Percentiles rank a stretch among this genome's conserved stretches.
Evolutionary conservation across 2,888 invertebrate genomes (phyloP).

Genomic region (Catocala sponsa): DNA sequence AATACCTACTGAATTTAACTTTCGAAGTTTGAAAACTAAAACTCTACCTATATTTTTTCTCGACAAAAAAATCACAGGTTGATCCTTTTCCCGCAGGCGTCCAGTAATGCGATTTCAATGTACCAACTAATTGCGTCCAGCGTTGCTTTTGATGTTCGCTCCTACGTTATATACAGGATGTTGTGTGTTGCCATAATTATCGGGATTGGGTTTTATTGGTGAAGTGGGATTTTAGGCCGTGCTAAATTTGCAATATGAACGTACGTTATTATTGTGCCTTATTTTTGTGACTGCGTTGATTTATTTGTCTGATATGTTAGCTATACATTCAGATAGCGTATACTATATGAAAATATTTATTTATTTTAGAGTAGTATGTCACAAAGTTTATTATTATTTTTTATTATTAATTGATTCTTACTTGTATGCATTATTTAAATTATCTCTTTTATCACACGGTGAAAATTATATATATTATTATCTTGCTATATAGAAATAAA

Average conservation of each 20-base stretch:
- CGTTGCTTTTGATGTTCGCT: constrained; percentile 57
- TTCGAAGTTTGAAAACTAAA: constrained; percentile 28
- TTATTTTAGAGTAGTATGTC: too few relatives aligned
- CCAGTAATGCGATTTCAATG: constrained; percentile 78
- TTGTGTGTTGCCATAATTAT: constrained; percentile 20
- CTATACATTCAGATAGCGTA: too few relatives aligned
- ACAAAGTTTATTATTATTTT: too few relatives aligned
- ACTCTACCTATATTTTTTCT: constrained; percentile 42
- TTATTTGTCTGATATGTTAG: too few relatives aligned
- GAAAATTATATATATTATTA: too few relatives aligned
- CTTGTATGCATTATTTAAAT: too few relatives aligned
- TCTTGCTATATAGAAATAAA: too few relatives aligned
- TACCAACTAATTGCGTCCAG: constrained; percentile 74
- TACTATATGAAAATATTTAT: too few relatives aligned
- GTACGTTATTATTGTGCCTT: not conserved
- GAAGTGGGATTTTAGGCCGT: not conserved
- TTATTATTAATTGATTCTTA: too few relatives aligned
- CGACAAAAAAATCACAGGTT: constrained; percentile 61
- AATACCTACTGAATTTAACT: constrained; percentile 6
- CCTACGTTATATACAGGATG: constrained; percentile 55
- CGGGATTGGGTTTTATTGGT: not conserved
- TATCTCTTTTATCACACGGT: too few relatives aligned
- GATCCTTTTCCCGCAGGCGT: constrained; percentile 64
- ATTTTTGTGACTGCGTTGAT: too few relatives aligned
- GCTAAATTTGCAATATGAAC: too few relatives aligned